phyloP scores from a whole-genome alignment of 2,888 invertebrate species.

The Drosophila phalerata region DNA sequence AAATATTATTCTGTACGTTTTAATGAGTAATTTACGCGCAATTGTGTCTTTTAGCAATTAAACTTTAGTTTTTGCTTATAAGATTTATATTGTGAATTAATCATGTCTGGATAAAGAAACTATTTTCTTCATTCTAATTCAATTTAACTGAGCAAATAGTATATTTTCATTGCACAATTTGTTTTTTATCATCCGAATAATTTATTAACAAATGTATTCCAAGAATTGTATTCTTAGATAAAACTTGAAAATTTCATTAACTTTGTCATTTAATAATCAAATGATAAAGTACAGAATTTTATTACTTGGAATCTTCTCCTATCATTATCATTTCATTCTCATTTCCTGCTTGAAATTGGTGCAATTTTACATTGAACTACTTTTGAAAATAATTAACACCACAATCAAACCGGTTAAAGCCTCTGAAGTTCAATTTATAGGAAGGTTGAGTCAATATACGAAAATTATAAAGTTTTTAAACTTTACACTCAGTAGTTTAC shows the following conservation, averaged over 20 bases:
- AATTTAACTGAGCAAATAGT: neutral
- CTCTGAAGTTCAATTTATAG: neutral
- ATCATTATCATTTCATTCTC: neutral
- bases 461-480: no score
- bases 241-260: neutral
- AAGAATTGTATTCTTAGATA: neutral
- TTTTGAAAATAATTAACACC: neutral
- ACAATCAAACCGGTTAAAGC: neutral
- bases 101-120: no score
- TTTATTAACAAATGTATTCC: neutral
- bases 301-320: neutral
- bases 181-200: neutral
- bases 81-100: neutral
- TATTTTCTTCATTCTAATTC: neutral
- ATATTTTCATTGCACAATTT: neutral
- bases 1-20: neutral
- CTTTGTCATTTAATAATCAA: neutral
- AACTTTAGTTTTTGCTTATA: neutral
- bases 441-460: no score
- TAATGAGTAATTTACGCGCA: neutral
- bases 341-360: neutral
- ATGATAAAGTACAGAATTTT: neutral
- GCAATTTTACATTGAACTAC: conserved; percentile 7
- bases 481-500: neutral
- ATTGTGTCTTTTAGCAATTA: neutral